These are phyloP conservation scores for Palloptera scutellata DNA, from an alignment of 2,888 invertebrate genomes.

Conservation along the genomic window DNA sequence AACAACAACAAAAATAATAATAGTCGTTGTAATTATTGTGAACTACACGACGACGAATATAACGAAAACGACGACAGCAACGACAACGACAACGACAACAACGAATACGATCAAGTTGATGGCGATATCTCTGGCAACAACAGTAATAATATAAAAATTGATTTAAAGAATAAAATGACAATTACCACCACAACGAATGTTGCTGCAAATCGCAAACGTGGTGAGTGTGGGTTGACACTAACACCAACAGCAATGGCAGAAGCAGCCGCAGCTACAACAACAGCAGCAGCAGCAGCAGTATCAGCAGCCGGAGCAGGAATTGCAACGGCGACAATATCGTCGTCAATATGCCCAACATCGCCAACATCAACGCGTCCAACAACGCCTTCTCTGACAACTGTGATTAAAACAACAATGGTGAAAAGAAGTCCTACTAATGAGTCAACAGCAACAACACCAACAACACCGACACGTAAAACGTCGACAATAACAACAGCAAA, in stretches of 20 bases:
- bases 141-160: conserved; percentile 24
- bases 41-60: conserved; percentile 50
- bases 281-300: conserved; percentile 14
- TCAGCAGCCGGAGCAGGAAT: conserved; percentile 36
- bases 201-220: conserved; percentile 37
- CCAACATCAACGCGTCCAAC: conserved; percentile 45
- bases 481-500: conserved; percentile 41
- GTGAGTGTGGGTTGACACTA: conserved; percentile 53
- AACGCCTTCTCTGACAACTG: conserved; percentile 58
- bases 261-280: conserved; percentile 43
- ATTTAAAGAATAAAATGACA: conserved; percentile 42
- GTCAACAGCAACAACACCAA: conserved; percentile 43
- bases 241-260: conserved; percentile 40
- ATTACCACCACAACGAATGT: conserved; percentile 43
- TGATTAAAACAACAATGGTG: conserved; percentile 62
- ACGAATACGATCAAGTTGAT: conserved; percentile 29
- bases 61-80: conserved; percentile 39
- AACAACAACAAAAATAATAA: conserved; percentile 44
- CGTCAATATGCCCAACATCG: conserved; percentile 47
- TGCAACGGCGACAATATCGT: conserved; percentile 47
- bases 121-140: conserved; percentile 31
- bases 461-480: conserved; percentile 50
- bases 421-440: conserved; percentile 61
- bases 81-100: conserved; percentile 38
- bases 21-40: conserved; percentile 55